Percentiles rank a stretch among this genome's conserved stretches.
Evolutionary conservation across 2,797 vertebrate genomes (phyloP).

Genomic region (Danio kyathit): DNA sequence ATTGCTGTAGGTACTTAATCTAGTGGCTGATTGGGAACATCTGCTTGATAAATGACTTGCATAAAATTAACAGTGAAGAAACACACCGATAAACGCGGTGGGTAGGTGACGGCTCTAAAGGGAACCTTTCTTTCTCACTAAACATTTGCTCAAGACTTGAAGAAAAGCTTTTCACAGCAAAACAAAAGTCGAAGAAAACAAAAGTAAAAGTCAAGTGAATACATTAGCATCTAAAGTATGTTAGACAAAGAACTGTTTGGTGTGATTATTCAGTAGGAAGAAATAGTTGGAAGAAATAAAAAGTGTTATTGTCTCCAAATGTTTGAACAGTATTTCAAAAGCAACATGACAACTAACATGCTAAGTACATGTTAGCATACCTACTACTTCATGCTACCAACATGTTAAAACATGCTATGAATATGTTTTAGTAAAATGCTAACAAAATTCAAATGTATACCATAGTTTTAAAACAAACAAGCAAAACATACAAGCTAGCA

Average conservation of each 20-base stretch:
- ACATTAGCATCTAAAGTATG: neutral
- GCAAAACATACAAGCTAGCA: too few relatives aligned
- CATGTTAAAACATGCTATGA: too few relatives aligned
- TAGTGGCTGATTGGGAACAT: slow-evolving; percentile 75
- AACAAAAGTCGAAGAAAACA: neutral
- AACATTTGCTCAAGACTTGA: slow-evolving; percentile 52
- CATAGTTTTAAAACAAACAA: too few relatives aligned
- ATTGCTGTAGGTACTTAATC: slow-evolving; percentile 76
- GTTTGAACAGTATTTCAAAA: too few relatives aligned
- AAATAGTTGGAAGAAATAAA: neutral
- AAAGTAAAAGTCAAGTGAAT: neutral
- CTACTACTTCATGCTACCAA: too few relatives aligned
- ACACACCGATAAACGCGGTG: slow-evolving; percentile 68
- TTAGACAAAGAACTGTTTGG: neutral
- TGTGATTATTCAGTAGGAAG: neutral
- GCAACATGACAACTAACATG: too few relatives aligned
- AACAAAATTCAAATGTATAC: too few relatives aligned
- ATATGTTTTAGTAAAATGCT: too few relatives aligned
- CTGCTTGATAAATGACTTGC: slow-evolving; percentile 78
- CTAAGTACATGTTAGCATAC: too few relatives aligned
- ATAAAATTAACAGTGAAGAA: slow-evolving; percentile 76
- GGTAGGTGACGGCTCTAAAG: slow-evolving; percentile 66
- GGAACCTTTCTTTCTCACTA: slow-evolving; percentile 63
- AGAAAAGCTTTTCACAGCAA: slow-evolving; percentile 1
- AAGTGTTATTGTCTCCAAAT: too few relatives aligned